Evolutionary conservation across 2,113 vertebrate species (phyloP).

Genomic region (rabbit (Oryctolagus cuniculus)): DNA sequence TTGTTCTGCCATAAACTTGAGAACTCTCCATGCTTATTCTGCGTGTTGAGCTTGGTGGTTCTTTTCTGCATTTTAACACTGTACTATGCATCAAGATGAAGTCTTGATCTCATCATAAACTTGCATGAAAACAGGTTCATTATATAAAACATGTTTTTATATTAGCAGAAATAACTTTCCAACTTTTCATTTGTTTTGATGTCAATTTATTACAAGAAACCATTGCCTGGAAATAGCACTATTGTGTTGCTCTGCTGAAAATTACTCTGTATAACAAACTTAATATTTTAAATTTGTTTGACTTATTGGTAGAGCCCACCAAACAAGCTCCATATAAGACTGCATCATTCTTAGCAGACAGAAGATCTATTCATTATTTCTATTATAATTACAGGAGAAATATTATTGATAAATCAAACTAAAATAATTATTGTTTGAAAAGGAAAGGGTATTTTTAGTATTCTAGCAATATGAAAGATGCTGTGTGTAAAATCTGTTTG

Average conservation of each 20-base stretch:
- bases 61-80: background rate
- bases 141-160: conserved; percentile 61
- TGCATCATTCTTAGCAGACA: conserved; percentile 84
- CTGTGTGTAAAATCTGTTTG: conserved; percentile 73
- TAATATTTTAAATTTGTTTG: conserved; percentile 85
- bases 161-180: conserved; percentile 70
- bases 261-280: conserved; percentile 75
- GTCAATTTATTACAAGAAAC: conserved; percentile 71
- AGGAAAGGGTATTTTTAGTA: conserved; percentile 79
- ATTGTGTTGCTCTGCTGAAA: conserved; percentile 69
- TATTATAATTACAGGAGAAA: conserved; percentile 86
- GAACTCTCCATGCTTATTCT: background rate
- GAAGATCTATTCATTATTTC: conserved; percentile 88
- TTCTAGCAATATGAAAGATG: conserved; percentile 78
- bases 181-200: conserved; percentile 75
- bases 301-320: conserved; percentile 79
- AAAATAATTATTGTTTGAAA: conserved; percentile 82
- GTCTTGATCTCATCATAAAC: background rate
- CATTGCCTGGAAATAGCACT: conserved; percentile 66
- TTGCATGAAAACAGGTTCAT: conserved; percentile 41
- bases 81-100: conserved; percentile 2
- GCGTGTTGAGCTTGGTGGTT: background rate
- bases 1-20: background rate
- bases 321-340: conserved; percentile 72
- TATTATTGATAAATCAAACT: conserved; percentile 87